Evolutionary conservation across 30 jellyfish, hydroid and myxozoan species (phyloP).

Genomic region (Rhopilema esculentum): DNA sequence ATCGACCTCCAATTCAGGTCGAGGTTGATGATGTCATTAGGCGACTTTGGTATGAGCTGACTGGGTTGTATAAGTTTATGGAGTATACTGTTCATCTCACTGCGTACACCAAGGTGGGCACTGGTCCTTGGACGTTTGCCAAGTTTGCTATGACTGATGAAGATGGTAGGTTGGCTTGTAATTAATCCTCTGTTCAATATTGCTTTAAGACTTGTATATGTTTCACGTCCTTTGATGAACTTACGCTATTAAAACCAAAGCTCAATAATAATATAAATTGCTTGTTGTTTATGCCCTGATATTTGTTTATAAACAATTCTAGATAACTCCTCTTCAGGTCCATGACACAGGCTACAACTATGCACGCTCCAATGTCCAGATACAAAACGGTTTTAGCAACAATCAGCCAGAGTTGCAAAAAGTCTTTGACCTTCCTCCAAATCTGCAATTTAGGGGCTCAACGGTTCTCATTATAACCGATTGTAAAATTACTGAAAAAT

Average conservation of each 20-base stretch:
- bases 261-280: neutral
- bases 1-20: constrained; percentile 58
- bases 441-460: neutral
- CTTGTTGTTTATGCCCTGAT: neutral
- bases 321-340: no score
- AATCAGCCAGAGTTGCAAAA: neutral
- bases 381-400: neutral
- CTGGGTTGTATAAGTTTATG: constrained; percentile 59
- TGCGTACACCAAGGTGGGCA: constrained; percentile 56
- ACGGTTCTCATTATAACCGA: neutral
- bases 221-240: no score
- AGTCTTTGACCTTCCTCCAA: no score
- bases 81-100: constrained; percentile 55
- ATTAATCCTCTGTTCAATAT: neutral
- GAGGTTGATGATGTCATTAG: constrained; percentile 61
- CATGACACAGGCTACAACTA: neutral
- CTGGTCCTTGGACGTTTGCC: constrained; percentile 77
- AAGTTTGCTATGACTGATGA: constrained; percentile 61
- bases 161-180: constrained; percentile 33
- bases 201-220: no score
- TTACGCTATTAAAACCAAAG: neutral
- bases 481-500: neutral
- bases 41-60: constrained; percentile 55
- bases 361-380: neutral
- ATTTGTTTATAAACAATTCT: neutral